Evolutionary conservation across 2,888 invertebrate species (phyloP), one percentile per base, ranked within the genome.

Genomic region (Escarpia spicata): DNA sequence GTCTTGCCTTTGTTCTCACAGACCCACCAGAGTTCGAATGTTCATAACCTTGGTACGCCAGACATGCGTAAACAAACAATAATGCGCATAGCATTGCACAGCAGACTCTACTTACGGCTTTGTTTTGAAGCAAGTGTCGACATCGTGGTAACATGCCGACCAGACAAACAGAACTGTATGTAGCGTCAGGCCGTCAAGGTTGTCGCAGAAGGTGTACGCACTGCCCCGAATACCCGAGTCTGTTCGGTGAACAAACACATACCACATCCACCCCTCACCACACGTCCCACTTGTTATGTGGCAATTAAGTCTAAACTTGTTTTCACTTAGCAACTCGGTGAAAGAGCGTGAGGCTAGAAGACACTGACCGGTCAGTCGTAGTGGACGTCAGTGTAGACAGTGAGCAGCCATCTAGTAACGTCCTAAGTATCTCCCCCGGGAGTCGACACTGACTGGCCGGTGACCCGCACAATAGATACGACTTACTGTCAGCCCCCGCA

Each of bases 201-300:
- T 75, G 75, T 75, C 75, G 75, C 75, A n/a, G n/a, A 19, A 75
- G 75, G 75, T 75, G 75, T 75, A 75, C 75, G 75, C 75, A 75
- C 0, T n/a, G 75, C 75, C 75, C 75, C 26, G 10, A 6, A 75
- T 0, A n/a, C 26, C 75, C 75, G 75, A 3, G 19, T 75, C 19
- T 15, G 19, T 26, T 26, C 26, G 2, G 75, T 75, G 6, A 75
- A n/a, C 52, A 52, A 75, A 75, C 19, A n/a, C n/a, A 37, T 19
- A 26, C n/a, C 19, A 3, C 0, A 19, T 19, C 3, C 75, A 19
- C 75, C n/a, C 75, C 75, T 75, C 37, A 4, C 75, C 75, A 1
- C 6, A 75, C 75, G n/a, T 75, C 6, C 75, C 6, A 26, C 19
- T 8, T 19, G 15, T 26, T 75, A n/a, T 75, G 19, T 75, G 19